Base-by-base conservation (phyloP, 2,797 vertebrate genomes). In the Psittacula echo region DNA sequence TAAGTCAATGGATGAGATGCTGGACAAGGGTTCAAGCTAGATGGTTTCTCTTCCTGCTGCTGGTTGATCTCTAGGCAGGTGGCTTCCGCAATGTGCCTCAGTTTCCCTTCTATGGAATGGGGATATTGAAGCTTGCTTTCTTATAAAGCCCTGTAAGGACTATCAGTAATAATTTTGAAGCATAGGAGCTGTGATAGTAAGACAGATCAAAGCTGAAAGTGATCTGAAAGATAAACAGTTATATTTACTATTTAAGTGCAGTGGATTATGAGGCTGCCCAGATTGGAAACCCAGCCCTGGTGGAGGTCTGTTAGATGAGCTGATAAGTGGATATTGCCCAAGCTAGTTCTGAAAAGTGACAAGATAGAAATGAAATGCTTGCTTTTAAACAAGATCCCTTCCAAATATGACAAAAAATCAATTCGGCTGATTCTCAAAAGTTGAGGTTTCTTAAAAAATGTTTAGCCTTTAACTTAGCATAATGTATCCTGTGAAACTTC, bases 151-250 rank as follows among this genome's bases (percentile, higher is more conserved):
- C 50, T 76, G 7, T 5, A 12, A 78, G 47, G 56, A 3, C 10
- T 53, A 13, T 3, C 12, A 22, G 53, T 0, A 20, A 22, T 8
- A 3, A 17, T 24, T 91, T 66, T 3, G 30, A 39, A 41, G 0
- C 26, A 2, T 34, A 45, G 29, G 24, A 44, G 19, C 32, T 67
- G 3, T 50, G 47, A 70, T 32, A 10, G 10, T 21, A 9, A 14
- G 61, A 26, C 11, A 67, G 44, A 26, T 66, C 24, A 27, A 44
- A 80, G 76, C 83, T 88, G 85, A 66, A 87, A 88, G 73, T 42
- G 51, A 2, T 68, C n/a, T 5, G 47, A 39, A 16, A 81, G 34
- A 70, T 50, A 32, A 37, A 66, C 64, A 48, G 51, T 9, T 24
- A 9, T 30, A 37, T 32, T 10, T 64, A 1, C 9, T 23, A 1